phyloP scores from a whole-genome alignment of 1,140 invertebrate species.

The Colletes gigas region DNA sequence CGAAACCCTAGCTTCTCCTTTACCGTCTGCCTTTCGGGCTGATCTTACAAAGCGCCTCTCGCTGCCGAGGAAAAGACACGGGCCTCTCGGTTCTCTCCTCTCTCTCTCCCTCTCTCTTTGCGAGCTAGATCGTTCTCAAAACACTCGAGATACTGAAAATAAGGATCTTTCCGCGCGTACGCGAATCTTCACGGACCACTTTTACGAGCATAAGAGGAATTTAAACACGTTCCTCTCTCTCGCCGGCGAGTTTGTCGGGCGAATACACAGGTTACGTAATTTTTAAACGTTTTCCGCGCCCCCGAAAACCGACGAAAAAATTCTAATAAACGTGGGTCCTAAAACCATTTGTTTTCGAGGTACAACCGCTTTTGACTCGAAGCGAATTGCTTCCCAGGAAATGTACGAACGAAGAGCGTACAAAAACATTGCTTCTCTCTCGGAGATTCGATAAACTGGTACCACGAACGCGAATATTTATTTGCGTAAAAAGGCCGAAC shows the following conservation, averaged over 20 bases:
- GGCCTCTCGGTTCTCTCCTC: no score
- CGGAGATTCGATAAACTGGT: not conserved
- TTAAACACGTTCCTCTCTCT: not conserved
- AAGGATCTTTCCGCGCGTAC: not conserved
- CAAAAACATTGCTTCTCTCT: not conserved
- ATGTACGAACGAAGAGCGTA: no score
- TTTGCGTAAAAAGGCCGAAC: no score
- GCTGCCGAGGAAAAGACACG: not conserved
- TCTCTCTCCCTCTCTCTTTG: not conserved
- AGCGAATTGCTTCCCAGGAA: no score
- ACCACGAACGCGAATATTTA: not conserved
- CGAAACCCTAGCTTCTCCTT: constrained; percentile 49
- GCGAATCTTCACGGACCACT: constrained; percentile 6
- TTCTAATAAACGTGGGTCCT: no score
- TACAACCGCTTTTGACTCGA: no score
- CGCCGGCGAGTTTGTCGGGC: not conserved
- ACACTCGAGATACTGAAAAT: constrained; percentile 18
- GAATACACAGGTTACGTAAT: no score
- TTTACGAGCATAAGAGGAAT: not conserved
- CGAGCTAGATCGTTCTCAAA: not conserved
- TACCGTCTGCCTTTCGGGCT: constrained; percentile 24
- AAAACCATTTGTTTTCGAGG: no score
- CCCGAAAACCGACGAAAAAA: no score
- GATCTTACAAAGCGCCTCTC: constrained; percentile 52
- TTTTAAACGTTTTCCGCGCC: no score